phyloP scores from a whole-genome alignment of 53 echinoderm and acorn worm species.

The Holothuria scabra region DNA sequence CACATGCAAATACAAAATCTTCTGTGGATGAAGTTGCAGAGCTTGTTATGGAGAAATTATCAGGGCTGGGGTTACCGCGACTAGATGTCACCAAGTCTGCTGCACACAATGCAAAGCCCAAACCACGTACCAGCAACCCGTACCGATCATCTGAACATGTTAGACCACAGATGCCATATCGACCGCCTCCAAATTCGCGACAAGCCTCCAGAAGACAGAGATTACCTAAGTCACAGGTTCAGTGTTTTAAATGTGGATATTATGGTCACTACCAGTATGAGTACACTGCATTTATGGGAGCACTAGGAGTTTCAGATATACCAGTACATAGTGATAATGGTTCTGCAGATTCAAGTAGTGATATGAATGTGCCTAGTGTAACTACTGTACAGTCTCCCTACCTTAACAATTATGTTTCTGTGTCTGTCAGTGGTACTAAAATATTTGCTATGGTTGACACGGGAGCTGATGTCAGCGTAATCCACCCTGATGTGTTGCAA shows the following conservation, averaged over 20 bases:
- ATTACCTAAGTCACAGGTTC: no score
- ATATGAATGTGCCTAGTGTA: constrained; percentile 2
- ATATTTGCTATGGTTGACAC: constrained; percentile 57
- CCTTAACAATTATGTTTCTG: constrained; percentile 43
- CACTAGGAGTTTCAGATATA: background rate
- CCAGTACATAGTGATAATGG: background rate
- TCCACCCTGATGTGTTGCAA: constrained; percentile 40
- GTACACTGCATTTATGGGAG: background rate
- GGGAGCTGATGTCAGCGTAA: constrained; percentile 48
- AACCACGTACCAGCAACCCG: background rate
- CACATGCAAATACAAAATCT: background rate
- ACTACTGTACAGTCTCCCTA: background rate
- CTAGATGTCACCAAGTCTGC: background rate
- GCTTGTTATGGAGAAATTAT: constrained; percentile 34
- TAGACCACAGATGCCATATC: no score
- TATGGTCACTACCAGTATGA: background rate
- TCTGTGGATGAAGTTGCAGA: constrained; percentile 10
- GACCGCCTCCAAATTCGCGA: no score
- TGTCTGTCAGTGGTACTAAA: constrained; percentile 13
- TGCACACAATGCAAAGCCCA: background rate
- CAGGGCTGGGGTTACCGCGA: background rate
- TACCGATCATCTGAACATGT: no score
- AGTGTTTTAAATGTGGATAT: no score
- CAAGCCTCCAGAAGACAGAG: no score
- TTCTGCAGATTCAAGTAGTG: background rate